These are phyloP conservation scores for Leptura quadrifasciata DNA, from an alignment of 2,888 invertebrate species.

Conservation along the genomic window DNA sequence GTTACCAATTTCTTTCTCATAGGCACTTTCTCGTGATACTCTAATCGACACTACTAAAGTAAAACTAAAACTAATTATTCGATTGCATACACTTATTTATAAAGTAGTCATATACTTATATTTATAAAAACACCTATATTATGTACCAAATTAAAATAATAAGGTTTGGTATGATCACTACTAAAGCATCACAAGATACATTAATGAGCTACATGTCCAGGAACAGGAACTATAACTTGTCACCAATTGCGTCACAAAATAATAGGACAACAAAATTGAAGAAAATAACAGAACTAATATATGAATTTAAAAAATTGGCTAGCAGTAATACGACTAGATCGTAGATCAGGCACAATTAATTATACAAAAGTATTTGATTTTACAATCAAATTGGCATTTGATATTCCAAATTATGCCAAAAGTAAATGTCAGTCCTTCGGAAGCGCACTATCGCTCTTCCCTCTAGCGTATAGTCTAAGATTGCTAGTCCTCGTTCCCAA, in stretches of 20 bases:
- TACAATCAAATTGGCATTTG: conserved; percentile 4
- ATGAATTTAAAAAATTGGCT: conserved; percentile 2
- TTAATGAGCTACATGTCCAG: neutral
- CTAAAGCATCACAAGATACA: no score
- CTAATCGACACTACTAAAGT: no score
- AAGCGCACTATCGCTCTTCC: conserved; percentile 91
- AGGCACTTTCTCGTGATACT: no score
- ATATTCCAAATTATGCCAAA: conserved; percentile 17
- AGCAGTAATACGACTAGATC: conserved; percentile 9
- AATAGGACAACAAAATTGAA: neutral
- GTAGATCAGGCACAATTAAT: conserved; percentile 6
- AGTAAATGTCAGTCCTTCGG: conserved; percentile 82
- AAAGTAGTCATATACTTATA: no score
- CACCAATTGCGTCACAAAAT: neutral
- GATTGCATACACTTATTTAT: no score
- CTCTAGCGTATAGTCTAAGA: conserved; percentile 84
- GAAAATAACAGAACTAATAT: no score
- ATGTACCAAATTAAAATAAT: no score
- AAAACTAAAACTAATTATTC: no score
- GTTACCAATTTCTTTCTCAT: no score
- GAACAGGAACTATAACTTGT: neutral
- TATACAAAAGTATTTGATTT: conserved; percentile 13
- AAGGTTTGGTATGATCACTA: no score
- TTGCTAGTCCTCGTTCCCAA: conserved; percentile 84
- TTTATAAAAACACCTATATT: no score